Conservation (phyloP, 30 jellyfish, hydroid and myxozoan species). For the Sanderia malayensis region DNA sequence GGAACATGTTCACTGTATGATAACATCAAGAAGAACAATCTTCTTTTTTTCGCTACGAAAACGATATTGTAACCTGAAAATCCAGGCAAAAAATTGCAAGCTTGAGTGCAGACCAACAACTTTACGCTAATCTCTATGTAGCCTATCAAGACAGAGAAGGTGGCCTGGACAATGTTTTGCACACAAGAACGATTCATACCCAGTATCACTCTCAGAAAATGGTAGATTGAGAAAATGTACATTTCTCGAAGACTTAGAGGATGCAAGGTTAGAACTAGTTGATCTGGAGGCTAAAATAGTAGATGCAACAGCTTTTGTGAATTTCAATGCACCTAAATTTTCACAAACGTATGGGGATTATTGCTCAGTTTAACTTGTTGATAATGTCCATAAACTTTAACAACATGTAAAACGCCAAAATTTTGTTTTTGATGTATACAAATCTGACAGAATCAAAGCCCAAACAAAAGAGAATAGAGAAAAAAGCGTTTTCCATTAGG, state of each 20-base stretch:
- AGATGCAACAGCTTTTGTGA: constrained; percentile 58
- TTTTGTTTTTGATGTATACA: constrained; percentile 15
- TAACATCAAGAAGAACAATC: neutral
- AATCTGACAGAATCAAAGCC: constrained; percentile 16
- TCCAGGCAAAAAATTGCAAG: constrained; percentile 14
- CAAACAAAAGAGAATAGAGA: constrained; percentile 14
- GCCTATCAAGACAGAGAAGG: constrained; percentile 50
- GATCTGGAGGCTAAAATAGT: constrained; percentile 17
- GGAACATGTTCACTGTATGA: constrained; percentile 12
- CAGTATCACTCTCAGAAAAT: constrained; percentile 33
- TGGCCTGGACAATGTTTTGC: constrained; percentile 21
- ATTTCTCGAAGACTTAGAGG: constrained; percentile 13
- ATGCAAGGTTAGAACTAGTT: neutral
- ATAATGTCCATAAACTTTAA: neutral
- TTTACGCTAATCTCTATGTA: constrained; percentile 14
- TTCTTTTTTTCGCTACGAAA: constrained; percentile 13
- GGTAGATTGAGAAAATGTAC: constrained; percentile 37
- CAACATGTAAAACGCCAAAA: constrained; percentile 16
- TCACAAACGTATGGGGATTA: constrained; percentile 22
- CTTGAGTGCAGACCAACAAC: constrained; percentile 10
- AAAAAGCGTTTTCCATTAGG: neutral
- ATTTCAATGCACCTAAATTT: constrained; percentile 20
- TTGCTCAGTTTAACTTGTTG: constrained; percentile 1
- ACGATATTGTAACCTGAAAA: neutral
- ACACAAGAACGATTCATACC: constrained; percentile 33